Conservation (phyloP, 2,113 vertebrate genomes). For the Rhineura floridana region DNA sequence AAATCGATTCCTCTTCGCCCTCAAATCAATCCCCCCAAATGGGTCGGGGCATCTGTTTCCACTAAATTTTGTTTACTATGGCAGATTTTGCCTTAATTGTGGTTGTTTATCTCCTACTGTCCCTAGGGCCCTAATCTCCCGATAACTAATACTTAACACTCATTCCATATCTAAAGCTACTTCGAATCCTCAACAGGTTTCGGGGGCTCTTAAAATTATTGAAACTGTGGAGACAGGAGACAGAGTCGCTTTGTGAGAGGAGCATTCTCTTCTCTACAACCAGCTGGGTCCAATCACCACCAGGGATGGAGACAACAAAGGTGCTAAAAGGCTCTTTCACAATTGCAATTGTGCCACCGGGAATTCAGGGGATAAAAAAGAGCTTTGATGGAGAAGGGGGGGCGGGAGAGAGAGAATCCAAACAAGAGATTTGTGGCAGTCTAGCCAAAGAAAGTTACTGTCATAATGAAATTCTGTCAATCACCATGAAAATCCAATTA, state of each 20-base stretch:
- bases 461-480: constrained; percentile 82
- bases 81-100: constrained; percentile 84
- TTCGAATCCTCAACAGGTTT: constrained; percentile 86
- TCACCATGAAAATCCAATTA: constrained; percentile 85
- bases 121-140: constrained; percentile 83
- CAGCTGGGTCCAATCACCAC: constrained; percentile 87
- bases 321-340: constrained; percentile 94
- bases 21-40: constrained; percentile 84
- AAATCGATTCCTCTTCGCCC: constrained; percentile 88
- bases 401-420: constrained; percentile 28
- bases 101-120: constrained; percentile 86
- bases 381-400: constrained; percentile 69
- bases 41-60: constrained; percentile 81
- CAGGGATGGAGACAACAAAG: constrained; percentile 86
- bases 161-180: constrained; percentile 86
- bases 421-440: constrained; percentile 75
- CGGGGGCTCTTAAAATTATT: constrained; percentile 77
- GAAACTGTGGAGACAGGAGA: constrained; percentile 65
- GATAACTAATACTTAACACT: constrained; percentile 91
- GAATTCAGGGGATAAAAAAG: constrained; percentile 73
- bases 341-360: constrained; percentile 82
- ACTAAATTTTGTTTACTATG: constrained; percentile 82
- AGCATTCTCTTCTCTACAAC: constrained; percentile 83
- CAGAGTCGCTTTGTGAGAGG: constrained; percentile 84
- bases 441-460: constrained; percentile 84